Conservation (phyloP, 2,888 invertebrate species). For the Gastrophysa polygoni region DNA sequence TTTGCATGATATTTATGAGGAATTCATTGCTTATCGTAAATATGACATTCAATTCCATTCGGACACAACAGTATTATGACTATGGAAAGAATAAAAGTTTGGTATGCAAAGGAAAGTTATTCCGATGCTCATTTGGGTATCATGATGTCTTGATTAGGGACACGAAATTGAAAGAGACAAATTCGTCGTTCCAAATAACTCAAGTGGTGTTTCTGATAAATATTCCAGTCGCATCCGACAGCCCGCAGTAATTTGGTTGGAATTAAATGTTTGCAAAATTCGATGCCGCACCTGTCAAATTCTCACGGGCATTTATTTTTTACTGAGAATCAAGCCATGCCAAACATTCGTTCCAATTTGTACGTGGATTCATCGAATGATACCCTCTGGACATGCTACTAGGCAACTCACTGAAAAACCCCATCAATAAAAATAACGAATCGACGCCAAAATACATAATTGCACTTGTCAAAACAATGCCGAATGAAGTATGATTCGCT, state of each 20-base stretch:
- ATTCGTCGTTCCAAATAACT: no score
- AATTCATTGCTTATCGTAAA: no score
- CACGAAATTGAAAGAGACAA: no score
- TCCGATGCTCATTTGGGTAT: no score
- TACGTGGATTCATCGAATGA: neutral
- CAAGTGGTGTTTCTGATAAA: neutral
- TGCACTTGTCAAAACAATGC: constrained; percentile 10
- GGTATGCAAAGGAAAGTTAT: no score
- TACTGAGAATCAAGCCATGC: neutral
- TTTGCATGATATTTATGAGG: no score
- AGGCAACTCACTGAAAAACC: neutral
- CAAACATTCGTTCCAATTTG: neutral
- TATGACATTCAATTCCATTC: no score
- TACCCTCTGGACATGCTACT: neutral
- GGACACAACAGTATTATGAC: no score
- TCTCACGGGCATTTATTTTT: neutral
- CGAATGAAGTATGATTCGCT: neutral
- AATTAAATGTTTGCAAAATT: neutral
- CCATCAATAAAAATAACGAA: neutral
- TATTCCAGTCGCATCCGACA: neutral
- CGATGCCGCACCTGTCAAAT: neutral
- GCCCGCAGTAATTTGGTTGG: neutral
- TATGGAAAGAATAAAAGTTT: no score
- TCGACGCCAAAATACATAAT: neutral
- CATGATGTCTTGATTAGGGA: no score